Evolutionary conservation across 2,888 invertebrate species (phyloP), one percentile per base, ranked within the genome.

Genomic region (Ctena decussata): DNA sequence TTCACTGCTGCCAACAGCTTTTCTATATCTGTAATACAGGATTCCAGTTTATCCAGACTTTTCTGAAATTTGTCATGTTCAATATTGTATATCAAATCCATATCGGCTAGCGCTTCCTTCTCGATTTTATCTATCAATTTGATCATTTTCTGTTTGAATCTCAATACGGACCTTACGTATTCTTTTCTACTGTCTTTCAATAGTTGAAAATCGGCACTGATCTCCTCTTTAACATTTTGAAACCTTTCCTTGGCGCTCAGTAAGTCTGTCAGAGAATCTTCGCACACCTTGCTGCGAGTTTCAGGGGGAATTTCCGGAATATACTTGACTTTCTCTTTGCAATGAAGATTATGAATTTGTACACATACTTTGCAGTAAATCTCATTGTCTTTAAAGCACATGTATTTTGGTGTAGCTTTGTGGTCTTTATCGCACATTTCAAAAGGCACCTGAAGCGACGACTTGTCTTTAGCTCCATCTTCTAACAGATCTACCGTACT

Each of bases 291-390:
- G 1, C 46, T 39, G 21, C 75, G 71, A 0, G 86, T 49, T 71
- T 88, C 88, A 32, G 85, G 84, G 21, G 88, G 77, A 12, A 88
- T 85, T 81, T 88, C 88, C n/a, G 88, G 88, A 44, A 88, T 88
- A 41, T 77, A 85, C 49, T 86, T 85, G 0, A 88, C 88, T 30
- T 86, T 84, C 72, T 88, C 88, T 49, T 53, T 73, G 44, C 88
- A 88, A 46, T 88, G 88, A 46, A 82, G 81, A 65, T 88, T 88
- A 21, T 88, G 88, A n/a, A 88, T 72, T 30, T 82, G 77, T 1
- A 88, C 84, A 65, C 88, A 88, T 1, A 84, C 78, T 18, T 69
- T 80, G 37, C 88, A 88, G 41, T 88, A 88, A 21, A 88, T 85
- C 69, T 88, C 88, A 57, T 86, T 86, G 72, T 88, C 88, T 70